Percentiles rank a stretch among this genome's conserved stretches.
Evolutionary conservation across 2,888 invertebrate species (phyloP).

Genomic region (Oegoconia quadripuncta): DNA sequence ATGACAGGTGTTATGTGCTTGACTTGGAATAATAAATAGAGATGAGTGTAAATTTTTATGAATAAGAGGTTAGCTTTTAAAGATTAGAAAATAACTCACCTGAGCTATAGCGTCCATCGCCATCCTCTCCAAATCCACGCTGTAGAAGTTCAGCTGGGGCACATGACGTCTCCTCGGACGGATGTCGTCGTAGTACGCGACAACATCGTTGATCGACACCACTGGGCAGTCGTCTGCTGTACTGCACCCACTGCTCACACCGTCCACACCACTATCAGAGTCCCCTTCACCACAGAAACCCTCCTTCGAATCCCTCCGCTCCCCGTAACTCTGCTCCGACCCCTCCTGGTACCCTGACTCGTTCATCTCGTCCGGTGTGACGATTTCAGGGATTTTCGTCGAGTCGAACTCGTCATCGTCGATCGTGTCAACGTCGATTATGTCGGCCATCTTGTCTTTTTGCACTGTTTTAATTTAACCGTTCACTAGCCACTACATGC

Average conservation of each 20-base stretch:
- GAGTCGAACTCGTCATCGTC: conserved; percentile 61
- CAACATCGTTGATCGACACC: conserved; percentile 73
- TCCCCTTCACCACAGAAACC: conserved; percentile 68
- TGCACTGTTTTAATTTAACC: conserved; percentile 26
- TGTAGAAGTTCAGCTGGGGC: conserved; percentile 70
- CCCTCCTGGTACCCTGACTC: conserved; percentile 72
- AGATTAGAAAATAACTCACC: conserved; percentile 43
- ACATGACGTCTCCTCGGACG: conserved; percentile 61
- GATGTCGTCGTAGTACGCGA: conserved; percentile 71
- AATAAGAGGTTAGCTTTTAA: background rate
- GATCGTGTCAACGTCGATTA: conserved; percentile 43
- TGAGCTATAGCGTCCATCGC: conserved; percentile 59
- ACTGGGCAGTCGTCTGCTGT: conserved; percentile 78
- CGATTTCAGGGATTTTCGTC: conserved; percentile 68
- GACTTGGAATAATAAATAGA: too few species aligned
- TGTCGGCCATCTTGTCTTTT: conserved; percentile 54
- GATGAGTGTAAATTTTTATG: too few species aligned
- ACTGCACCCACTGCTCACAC: conserved; percentile 79
- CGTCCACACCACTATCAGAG: conserved; percentile 78
- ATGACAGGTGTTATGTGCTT: too few species aligned
- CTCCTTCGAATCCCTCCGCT: conserved; percentile 66
- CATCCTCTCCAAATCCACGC: conserved; percentile 67
- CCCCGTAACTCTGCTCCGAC: conserved; percentile 67
- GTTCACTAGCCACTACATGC: conserved; percentile 64
- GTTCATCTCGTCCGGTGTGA: conserved; percentile 69